A percentile compares a stretch with the other conserved stretches of the same genome.
These are phyloP conservation scores for Xiphophorus hellerii DNA, from an alignment of 2,113 vertebrate genomes.

Conservation along the genomic window DNA sequence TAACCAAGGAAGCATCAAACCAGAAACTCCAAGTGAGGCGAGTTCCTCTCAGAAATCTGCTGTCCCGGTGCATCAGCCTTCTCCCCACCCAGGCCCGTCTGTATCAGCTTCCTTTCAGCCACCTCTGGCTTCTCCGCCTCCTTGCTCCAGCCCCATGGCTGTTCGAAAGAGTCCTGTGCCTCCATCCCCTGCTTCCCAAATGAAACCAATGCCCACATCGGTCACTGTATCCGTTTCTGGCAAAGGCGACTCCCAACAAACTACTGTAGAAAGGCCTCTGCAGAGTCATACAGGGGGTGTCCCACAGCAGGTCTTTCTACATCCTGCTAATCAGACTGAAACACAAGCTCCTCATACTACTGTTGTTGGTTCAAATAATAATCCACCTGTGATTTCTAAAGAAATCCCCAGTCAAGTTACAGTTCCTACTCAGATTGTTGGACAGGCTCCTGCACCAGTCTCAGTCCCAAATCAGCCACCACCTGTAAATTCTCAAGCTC, in stretches of 20 bases:
- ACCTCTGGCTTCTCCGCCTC: constrained; percentile 81
- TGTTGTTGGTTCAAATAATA: constrained; percentile 35
- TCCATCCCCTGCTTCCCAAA: constrained; percentile 73
- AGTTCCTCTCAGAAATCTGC: constrained; percentile 59
- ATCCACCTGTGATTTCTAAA: constrained; percentile 49
- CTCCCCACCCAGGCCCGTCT: constrained; percentile 61
- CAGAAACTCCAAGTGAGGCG: constrained; percentile 79
- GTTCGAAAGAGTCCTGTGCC: constrained; percentile 86
- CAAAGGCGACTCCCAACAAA: constrained; percentile 80
- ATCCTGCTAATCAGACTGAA: constrained; percentile 56
- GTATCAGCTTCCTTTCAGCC: constrained; percentile 78
- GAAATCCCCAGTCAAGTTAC: constrained; percentile 45
- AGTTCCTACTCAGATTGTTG: constrained; percentile 41
- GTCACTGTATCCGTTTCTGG: constrained; percentile 80
- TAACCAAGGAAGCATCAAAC: constrained; percentile 68
- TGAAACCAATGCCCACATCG: constrained; percentile 83
- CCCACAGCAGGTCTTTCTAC: constrained; percentile 44
- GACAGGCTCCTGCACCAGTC: constrained; percentile 45
- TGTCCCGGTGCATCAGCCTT: constrained; percentile 74
- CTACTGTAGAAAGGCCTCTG: constrained; percentile 79
- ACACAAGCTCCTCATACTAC: constrained; percentile 34
- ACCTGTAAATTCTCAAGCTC: constrained; percentile 45
- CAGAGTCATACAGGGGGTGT: constrained; percentile 62
- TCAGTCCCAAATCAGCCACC: constrained; percentile 36
- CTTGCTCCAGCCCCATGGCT: constrained; percentile 85